Evolutionary conservation across 2,888 invertebrate species (phyloP).

Genomic region (Dicycla oo): DNA sequence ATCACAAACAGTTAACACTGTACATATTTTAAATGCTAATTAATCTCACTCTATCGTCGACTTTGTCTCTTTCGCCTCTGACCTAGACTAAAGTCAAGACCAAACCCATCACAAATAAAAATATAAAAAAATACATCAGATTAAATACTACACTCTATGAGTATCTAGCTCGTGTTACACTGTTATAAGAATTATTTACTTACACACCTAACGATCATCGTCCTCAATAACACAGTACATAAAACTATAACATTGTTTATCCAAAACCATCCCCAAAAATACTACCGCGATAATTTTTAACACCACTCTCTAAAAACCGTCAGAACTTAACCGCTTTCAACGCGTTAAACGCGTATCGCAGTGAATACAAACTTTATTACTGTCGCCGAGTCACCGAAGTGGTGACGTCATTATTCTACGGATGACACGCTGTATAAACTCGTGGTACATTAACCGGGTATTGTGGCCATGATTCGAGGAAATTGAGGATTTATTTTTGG

Average conservation of each 20-base stretch:
- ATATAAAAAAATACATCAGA: no score
- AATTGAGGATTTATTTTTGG: slow-evolving; percentile 23
- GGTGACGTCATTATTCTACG: slow-evolving; percentile 60
- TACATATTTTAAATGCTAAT: not conserved
- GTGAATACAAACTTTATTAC: slow-evolving; percentile 56
- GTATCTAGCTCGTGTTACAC: not conserved
- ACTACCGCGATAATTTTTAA: slow-evolving; percentile 4
- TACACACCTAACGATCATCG: not conserved
- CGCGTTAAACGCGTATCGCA: slow-evolving; percentile 43
- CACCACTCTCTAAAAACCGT: slow-evolving; percentile 11
- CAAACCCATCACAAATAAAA: no score
- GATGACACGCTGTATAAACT: slow-evolving; percentile 57
- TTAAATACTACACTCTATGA: no score
- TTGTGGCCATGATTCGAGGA: slow-evolving; percentile 23
- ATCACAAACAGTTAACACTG: not conserved
- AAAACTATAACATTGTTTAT: not conserved
- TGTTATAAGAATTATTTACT: not conserved
- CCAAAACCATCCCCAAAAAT: not conserved
- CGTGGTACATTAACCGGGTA: slow-evolving; percentile 33
- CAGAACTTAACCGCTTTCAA: slow-evolving; percentile 44
- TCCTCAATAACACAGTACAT: not conserved
- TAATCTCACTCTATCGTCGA: no score
- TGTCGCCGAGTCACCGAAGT: slow-evolving; percentile 37
- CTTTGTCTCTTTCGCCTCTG: no score
- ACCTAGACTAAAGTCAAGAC: no score